These are phyloP conservation scores for Carettochelys insculpta DNA, from an alignment of 2,113 vertebrate species.

Conservation along the genomic window DNA sequence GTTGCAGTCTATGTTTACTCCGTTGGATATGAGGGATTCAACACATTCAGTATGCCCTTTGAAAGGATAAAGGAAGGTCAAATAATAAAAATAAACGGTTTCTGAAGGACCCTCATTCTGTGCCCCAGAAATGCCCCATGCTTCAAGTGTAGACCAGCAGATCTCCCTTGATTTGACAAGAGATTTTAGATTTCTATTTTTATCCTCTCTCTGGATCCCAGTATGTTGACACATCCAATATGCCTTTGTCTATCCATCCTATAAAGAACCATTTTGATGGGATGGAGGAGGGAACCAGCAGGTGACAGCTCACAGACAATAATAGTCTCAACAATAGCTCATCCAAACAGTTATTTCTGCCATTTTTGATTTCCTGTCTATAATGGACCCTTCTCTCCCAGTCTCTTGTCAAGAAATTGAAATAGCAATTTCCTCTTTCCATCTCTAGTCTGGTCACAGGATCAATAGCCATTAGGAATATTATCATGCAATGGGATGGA, in stretches of 20 bases:
- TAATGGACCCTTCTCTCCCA: background rate
- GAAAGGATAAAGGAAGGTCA: constrained; percentile 33
- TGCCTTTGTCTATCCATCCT: background rate
- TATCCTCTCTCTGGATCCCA: background rate
- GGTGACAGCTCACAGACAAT: background rate
- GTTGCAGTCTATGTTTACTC: constrained; percentile 79
- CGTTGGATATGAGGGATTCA: constrained; percentile 70
- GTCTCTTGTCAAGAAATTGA: background rate
- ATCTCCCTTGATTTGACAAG: constrained; percentile 9
- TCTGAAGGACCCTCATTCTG: background rate
- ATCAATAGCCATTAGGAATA: background rate
- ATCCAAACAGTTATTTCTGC: background rate
- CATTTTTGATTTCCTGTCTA: background rate
- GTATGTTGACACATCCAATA: background rate
- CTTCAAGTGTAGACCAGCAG: background rate
- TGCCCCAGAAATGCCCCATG: background rate
- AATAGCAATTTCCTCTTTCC: background rate
- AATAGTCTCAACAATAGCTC: background rate
- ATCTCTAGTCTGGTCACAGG: background rate
- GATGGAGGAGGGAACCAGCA: background rate
- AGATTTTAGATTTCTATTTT: background rate
- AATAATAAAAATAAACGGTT: background rate
- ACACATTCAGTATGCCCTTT: constrained; percentile 85
- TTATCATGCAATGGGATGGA: background rate
- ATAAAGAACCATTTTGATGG: background rate